Percentiles rank a stretch among this genome's conserved stretches.
Evolutionary conservation across 1,140 invertebrate genomes (phyloP).

Genomic region (silkworm (Bombyx mori)): DNA sequence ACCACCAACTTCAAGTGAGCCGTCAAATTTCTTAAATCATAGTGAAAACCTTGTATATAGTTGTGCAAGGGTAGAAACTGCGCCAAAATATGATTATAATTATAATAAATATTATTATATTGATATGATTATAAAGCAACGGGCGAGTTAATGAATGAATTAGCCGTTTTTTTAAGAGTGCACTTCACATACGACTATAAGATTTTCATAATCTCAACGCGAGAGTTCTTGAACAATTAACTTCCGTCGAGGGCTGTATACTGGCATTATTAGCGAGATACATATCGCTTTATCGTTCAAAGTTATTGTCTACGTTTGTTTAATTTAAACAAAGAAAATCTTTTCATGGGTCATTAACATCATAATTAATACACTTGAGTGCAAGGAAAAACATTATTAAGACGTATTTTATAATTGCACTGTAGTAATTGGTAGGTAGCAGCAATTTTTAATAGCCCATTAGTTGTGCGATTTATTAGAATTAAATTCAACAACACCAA

Average conservation of each 20-base stretch:
- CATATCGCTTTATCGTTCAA: constrained; percentile 29
- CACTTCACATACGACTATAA: constrained; percentile 43
- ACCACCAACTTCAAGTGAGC: no score
- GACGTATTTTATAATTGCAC: no score
- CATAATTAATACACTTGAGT: no score
- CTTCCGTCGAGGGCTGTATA: constrained; percentile 40
- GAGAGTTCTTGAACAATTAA: constrained; percentile 34
- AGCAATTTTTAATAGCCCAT: no score
- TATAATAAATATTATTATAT: no score
- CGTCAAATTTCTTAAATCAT: no score
- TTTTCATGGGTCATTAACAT: background rate
- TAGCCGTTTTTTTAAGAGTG: constrained; percentile 6
- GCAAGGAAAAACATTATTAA: no score
- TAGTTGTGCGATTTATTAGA: no score
- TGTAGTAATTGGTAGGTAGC: no score
- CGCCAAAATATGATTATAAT: no score
- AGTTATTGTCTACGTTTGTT: constrained; percentile 2
- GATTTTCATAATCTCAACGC: constrained; percentile 33
- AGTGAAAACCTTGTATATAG: constrained; percentile 1
- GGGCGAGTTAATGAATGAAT: constrained; percentile 6
- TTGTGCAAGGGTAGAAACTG: no score
- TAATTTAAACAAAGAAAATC: background rate
- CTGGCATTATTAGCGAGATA: constrained; percentile 36
- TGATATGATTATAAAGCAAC: constrained; percentile 26
- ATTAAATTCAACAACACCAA: no score